Evolutionary conservation across 2,113 vertebrate species (phyloP), one percentile per base, ranked within the genome.

Genomic region (Oreochromis niloticus): DNA sequence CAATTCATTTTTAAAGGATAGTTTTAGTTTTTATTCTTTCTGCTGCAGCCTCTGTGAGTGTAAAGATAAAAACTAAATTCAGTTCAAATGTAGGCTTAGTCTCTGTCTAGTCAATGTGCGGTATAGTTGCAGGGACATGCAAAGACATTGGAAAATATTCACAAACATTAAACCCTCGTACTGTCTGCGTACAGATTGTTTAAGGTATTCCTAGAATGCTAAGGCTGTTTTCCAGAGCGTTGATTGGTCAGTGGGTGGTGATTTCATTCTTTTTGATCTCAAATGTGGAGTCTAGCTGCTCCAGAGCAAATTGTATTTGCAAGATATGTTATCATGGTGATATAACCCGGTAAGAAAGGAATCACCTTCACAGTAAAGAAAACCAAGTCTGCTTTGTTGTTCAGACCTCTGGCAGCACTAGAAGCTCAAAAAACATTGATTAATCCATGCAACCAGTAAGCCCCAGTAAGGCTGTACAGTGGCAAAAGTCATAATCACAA

Each of bases 391-490:
- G 66, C 36, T 43, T 71, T 71, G 36, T 41, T 24, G 4, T 71
- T 61, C 27, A 41, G 66, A 22, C 12, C 36, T 71, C 36, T 43
- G 66, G 36, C 39, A 73, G 24, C 68, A 34, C 6, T 19, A 12
- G 78, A 54, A 11, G 43, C 52, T 73, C 71, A 78, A 63, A 6
- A 50, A 61, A 54, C 56, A 6, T 63, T 85, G 86, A 88, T 93
- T 66, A 83, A 81, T 87, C 61, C 71, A 82, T 82, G 85, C 82
- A 85, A 19, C 66, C 83, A 57, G 83, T 89, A 79, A 71, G 24
- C 32, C 7, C 27, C 9, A 4, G 52, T 24, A 43, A 71, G 66
- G 41, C 22, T 27, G 22, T 16, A 16, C 22, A 46, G 39, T 73
- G 66, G 41, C 39, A 46, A 43, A 46, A 46, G 41, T 73, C 41